These are phyloP conservation scores for Isoperla grammatica DNA, from an alignment of 2,888 invertebrate genomes.

Conservation along the genomic window DNA sequence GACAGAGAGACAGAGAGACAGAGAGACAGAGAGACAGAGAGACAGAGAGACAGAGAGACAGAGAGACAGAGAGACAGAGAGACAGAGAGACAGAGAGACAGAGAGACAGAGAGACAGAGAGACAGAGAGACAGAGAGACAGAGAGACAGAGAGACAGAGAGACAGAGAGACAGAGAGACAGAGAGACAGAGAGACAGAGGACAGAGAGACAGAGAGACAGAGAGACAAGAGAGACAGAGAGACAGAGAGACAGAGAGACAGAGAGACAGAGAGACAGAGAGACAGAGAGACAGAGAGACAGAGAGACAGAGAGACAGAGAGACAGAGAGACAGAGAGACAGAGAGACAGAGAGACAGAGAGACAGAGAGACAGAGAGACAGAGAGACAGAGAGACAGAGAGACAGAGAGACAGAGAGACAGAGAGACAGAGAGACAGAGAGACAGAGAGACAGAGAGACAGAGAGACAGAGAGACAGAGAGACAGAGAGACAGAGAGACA, in stretches of 20 bases:
- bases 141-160: not conserved
- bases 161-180: not conserved
- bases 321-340: not conserved
- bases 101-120: not conserved
- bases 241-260: not conserved
- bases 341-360: not conserved
- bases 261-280: not conserved
- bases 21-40: not conserved
- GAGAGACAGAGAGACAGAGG: too few relatives aligned
- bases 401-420: not conserved
- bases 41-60: not conserved
- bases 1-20: not conserved
- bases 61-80: not conserved
- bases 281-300: not conserved
- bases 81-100: not conserved
- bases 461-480: not conserved
- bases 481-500: too few relatives aligned
- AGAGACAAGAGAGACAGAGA: not conserved
- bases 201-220: too few relatives aligned
- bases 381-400: not conserved
- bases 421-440: not conserved
- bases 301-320: not conserved
- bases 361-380: not conserved
- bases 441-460: not conserved
- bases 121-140: not conserved